Evolutionary conservation across 2,888 invertebrate genomes (phyloP).

Genomic region (Ophraella communa): DNA sequence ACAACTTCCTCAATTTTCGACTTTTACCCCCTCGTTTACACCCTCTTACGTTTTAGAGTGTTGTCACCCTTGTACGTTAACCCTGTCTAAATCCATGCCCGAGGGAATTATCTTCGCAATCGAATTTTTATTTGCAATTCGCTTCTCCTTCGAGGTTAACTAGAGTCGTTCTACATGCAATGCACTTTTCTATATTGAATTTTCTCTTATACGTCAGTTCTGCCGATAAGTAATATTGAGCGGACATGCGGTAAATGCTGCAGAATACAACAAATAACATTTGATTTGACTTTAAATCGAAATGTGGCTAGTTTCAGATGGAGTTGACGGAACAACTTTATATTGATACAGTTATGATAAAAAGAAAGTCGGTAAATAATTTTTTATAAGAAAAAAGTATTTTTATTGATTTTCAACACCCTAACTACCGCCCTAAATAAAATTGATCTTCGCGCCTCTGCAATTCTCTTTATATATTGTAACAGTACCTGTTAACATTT

Average conservation of each 20-base stretch:
- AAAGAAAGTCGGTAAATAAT: too few relatives aligned
- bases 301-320: too few relatives aligned
- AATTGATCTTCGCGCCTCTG: too few relatives aligned
- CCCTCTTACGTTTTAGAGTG: constrained; percentile 4
- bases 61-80: constrained; percentile 3
- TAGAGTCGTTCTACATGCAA: constrained; percentile 1
- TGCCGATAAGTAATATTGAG: not conserved
- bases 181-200: constrained; percentile 3
- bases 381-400: too few relatives aligned
- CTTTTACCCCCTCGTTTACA: constrained; percentile 1
- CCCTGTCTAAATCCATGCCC: constrained; percentile 7
- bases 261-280: not conserved
- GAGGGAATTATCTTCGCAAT: constrained; percentile 10
- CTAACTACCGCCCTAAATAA: too few relatives aligned
- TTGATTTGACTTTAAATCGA: not conserved
- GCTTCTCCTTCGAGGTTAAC: not conserved
- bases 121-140: constrained; percentile 9
- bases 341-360: too few relatives aligned
- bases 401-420: too few relatives aligned
- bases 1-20: not conserved
- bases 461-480: too few relatives aligned
- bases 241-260: not conserved
- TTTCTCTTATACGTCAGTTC: not conserved
- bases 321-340: too few relatives aligned
- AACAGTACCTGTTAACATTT: too few relatives aligned